Evolutionary conservation across 1,140 invertebrate species (phyloP).

Genomic region (Dinoponera quadriceps): DNA sequence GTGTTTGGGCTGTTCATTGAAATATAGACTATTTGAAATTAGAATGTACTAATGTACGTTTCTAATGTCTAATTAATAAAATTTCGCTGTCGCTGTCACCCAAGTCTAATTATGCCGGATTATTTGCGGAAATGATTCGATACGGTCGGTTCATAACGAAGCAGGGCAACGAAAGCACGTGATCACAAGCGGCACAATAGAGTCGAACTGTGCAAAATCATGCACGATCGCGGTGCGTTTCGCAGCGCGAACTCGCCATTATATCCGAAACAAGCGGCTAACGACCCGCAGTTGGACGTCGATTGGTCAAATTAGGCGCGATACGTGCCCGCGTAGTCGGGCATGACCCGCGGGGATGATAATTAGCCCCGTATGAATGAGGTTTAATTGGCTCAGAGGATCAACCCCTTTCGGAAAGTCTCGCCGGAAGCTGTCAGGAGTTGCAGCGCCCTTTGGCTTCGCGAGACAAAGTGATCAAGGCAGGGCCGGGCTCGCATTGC

Average conservation of each 20-base stretch:
- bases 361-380: slow-evolving; percentile 83
- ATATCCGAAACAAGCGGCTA: slow-evolving; percentile 81
- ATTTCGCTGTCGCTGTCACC: not conserved
- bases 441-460: slow-evolving; percentile 76
- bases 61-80: not conserved
- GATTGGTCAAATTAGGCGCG: slow-evolving; percentile 80
- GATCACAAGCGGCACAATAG: slow-evolving; percentile 67
- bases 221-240: slow-evolving; percentile 64
- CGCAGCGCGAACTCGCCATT: slow-evolving; percentile 71
- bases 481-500: slow-evolving; percentile 4
- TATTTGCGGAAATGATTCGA: slow-evolving; percentile 19
- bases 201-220: slow-evolving; percentile 70
- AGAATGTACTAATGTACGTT: too few relatives aligned
- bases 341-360: slow-evolving; percentile 77
- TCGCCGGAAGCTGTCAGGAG: slow-evolving; percentile 70
- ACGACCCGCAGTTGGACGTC: slow-evolving; percentile 77
- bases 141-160: slow-evolving; percentile 39
- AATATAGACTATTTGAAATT: too few relatives aligned
- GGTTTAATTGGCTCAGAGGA: slow-evolving; percentile 80
- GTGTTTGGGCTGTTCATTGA: too few relatives aligned
- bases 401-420: slow-evolving; percentile 71
- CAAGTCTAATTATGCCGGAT: not conserved
- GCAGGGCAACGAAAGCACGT: slow-evolving; percentile 68
- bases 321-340: slow-evolving; percentile 70
- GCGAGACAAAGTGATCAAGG: slow-evolving; percentile 76